Evolutionary conservation across 2,113 vertebrate genomes (phyloP).

Genomic region (Myotis brandtii): DNA sequence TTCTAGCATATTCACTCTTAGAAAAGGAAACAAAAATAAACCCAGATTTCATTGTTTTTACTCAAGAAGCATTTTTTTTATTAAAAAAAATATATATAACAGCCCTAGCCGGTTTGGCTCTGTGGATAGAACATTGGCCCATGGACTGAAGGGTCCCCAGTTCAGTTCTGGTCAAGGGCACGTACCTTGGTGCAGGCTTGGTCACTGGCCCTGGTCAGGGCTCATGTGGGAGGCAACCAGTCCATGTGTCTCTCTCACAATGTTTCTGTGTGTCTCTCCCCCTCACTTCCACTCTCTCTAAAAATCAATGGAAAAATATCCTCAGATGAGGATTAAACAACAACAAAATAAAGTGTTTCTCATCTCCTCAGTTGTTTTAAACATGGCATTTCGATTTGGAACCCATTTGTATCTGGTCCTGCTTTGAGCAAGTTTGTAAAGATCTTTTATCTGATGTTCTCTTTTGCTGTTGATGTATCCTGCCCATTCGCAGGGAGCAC

Average conservation of each 20-base stretch:
- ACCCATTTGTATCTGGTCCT: neutral
- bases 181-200: no score
- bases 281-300: no score
- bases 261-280: no score
- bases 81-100: neutral
- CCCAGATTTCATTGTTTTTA: constrained; percentile 26
- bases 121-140: no score
- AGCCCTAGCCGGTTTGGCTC: no score
- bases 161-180: no score
- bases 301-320: no score
- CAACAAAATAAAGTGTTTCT: neutral
- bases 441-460: neutral
- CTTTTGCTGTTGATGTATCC: neutral
- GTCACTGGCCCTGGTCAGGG: no score
- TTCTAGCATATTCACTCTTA: constrained; percentile 11
- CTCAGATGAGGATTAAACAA: no score
- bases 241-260: no score
- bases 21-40: constrained; percentile 49
- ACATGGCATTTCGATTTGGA: neutral
- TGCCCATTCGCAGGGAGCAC: neutral
- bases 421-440: neutral
- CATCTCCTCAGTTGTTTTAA: neutral
- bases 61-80: constrained; percentile 6
- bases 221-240: no score
- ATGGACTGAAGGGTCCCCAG: no score